These are phyloP conservation scores for Drosophila chauvacae DNA, from an alignment of 1,140 invertebrate species.

Conservation along the genomic window DNA sequence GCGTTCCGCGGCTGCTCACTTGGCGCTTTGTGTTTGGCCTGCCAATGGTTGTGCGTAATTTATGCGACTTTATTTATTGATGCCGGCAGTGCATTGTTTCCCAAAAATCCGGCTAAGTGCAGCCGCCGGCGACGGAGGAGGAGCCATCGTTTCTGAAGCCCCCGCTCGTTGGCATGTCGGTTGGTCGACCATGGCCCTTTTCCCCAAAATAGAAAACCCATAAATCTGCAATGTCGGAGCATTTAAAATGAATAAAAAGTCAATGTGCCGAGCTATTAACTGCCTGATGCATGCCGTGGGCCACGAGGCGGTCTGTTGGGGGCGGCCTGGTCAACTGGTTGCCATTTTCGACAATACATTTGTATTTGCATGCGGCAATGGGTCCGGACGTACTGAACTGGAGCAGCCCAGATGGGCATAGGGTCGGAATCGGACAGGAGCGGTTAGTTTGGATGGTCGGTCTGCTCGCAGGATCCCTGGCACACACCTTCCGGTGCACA, in stretches of 20 bases:
- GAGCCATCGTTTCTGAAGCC: constrained; percentile 13
- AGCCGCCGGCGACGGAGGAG: constrained; percentile 51
- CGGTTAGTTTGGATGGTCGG: constrained; percentile 62
- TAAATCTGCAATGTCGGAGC: constrained; percentile 80
- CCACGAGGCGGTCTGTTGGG: neutral
- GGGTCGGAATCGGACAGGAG: constrained; percentile 41
- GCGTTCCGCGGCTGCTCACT: constrained; percentile 37
- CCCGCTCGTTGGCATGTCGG: constrained; percentile 19
- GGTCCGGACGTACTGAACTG: constrained; percentile 70
- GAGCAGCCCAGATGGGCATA: constrained; percentile 41
- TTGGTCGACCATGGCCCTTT: constrained; percentile 53
- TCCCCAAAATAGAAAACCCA: constrained; percentile 76
- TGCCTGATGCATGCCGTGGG: constrained; percentile 72
- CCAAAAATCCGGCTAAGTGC: constrained; percentile 76
- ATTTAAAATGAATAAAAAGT: constrained; percentile 83
- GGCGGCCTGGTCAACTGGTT: constrained; percentile 61
- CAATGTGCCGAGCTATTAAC: constrained; percentile 82
- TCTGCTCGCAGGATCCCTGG: constrained; percentile 44
- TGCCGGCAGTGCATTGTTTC: constrained; percentile 72
- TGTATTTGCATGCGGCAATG: constrained; percentile 79
- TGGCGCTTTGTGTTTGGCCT: constrained; percentile 40
- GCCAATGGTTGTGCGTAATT: constrained; percentile 75
- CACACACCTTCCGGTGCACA: constrained; percentile 77
- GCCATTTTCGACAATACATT: constrained; percentile 80
- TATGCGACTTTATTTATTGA: constrained; percentile 82